phyloP scores from a whole-genome alignment of 2,113 vertebrate genomes.

The Galeopterus variegatus region DNA sequence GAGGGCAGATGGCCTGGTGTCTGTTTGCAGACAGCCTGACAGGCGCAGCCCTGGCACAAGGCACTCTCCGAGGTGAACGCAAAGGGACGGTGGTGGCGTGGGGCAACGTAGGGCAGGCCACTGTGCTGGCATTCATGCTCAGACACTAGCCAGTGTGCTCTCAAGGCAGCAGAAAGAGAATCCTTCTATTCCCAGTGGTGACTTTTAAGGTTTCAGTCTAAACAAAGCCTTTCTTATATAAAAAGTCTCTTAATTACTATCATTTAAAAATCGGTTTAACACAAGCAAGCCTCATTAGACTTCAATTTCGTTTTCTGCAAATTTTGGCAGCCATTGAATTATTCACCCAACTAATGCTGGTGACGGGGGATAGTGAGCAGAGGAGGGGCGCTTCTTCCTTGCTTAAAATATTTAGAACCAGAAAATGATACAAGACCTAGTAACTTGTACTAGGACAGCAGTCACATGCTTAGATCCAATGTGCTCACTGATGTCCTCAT shows the following conservation, averaged over 20 bases:
- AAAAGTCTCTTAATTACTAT: slow-evolving; percentile 74
- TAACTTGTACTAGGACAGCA: background rate
- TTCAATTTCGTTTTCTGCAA: slow-evolving; percentile 69
- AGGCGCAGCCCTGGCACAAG: slow-evolving; percentile 42
- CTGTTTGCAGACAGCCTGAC: slow-evolving; percentile 72
- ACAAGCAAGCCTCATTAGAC: slow-evolving; percentile 71
- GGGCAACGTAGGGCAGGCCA: background rate
- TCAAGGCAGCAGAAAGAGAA: slow-evolving; percentile 30
- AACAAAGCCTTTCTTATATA: slow-evolving; percentile 69
- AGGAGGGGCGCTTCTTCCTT: background rate
- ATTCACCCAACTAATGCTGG: slow-evolving; percentile 36
- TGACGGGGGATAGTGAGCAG: background rate
- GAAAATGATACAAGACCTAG: background rate
- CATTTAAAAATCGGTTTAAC: slow-evolving; percentile 73
- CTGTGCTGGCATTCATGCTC: slow-evolving; percentile 51
- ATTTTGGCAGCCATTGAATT: slow-evolving; percentile 67
- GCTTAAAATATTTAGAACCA: slow-evolving; percentile 9
- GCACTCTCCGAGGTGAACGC: slow-evolving; percentile 38
- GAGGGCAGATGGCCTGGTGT: slow-evolving; percentile 75
- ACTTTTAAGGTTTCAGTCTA: slow-evolving; percentile 44
- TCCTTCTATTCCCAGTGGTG: slow-evolving; percentile 43
- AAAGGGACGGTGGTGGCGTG: background rate
- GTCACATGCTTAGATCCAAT: background rate
- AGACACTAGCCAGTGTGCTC: background rate
- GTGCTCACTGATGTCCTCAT: background rate